Evolutionary conservation across 2,888 invertebrate species (phyloP).

Genomic region (Synergus itoensis): DNA sequence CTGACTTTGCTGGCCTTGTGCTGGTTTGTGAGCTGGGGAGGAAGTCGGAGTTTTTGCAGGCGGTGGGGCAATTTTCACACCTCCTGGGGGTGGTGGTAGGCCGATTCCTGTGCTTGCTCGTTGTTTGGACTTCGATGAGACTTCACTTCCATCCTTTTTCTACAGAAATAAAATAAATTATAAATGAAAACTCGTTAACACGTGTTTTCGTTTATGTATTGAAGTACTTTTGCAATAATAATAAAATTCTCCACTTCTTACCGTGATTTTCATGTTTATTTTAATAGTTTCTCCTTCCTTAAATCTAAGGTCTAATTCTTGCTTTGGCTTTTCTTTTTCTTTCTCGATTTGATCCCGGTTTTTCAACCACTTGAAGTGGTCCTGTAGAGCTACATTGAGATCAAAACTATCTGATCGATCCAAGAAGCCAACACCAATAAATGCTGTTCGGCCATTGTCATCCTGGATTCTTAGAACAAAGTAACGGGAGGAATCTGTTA

Average conservation of each 20-base stretch:
- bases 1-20: slow-evolving; percentile 79
- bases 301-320: slow-evolving; percentile 95
- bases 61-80: slow-evolving; percentile 87
- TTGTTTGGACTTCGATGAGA: slow-evolving; percentile 83
- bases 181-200: not conserved
- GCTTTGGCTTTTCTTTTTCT: slow-evolving; percentile 87
- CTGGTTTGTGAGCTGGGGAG: slow-evolving; percentile 87
- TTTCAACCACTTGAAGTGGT: slow-evolving; percentile 97
- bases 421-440: slow-evolving; percentile 98
- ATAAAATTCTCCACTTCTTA: slow-evolving; percentile 74
- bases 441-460: slow-evolving; percentile 95
- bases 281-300: slow-evolving; percentile 99
- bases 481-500: slow-evolving; percentile 98
- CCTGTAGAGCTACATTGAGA: slow-evolving; percentile 98
- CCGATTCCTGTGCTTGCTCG: slow-evolving; percentile 81
- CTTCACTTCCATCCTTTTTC: slow-evolving; percentile 94
- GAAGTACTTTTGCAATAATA: not conserved
- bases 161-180: slow-evolving; percentile 72
- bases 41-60: slow-evolving; percentile 83
- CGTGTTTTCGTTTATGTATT: not conserved
- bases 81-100: slow-evolving; percentile 92
- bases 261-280: slow-evolving; percentile 98
- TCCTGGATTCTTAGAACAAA: slow-evolving; percentile 97
- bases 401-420: slow-evolving; percentile 99
- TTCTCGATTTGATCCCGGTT: slow-evolving; percentile 89